phyloP scores from a whole-genome alignment of 2,113 vertebrate species.

The Mixornis gularis region DNA sequence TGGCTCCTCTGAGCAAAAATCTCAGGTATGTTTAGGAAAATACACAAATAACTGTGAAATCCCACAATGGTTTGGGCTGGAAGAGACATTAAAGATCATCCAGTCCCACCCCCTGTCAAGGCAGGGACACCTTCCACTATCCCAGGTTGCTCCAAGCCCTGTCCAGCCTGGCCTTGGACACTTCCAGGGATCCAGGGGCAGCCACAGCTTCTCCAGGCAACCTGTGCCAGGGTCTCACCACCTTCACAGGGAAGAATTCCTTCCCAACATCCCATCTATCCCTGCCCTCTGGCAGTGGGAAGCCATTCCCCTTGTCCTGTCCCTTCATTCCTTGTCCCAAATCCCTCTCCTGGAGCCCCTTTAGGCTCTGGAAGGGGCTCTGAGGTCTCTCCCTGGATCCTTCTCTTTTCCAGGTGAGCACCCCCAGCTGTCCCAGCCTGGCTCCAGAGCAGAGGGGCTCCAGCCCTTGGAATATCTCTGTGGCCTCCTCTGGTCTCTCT shows the following conservation, averaged over 20 bases:
- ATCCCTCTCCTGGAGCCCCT: neutral
- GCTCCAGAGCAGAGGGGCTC: neutral
- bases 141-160: fast-evolving
- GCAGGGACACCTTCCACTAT: fast-evolving
- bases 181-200: neutral
- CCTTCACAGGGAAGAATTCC: fast-evolving
- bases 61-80: neutral
- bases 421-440: neutral
- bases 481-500: neutral
- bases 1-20: neutral
- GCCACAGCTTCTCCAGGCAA: neutral
- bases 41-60: fast-evolving
- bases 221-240: fast-evolving
- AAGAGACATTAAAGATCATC: neutral
- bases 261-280: neutral
- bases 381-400: neutral
- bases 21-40: neutral
- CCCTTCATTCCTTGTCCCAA: neutral
- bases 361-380: neutral
- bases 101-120: fast-evolving
- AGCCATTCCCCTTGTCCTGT: neutral
- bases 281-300: neutral
- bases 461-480: fast-evolving
- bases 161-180: fast-evolving
- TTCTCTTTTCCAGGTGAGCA: neutral